Conservation (phyloP, 2,113 vertebrate genomes). For the Scophthalmus maximus region DNA sequence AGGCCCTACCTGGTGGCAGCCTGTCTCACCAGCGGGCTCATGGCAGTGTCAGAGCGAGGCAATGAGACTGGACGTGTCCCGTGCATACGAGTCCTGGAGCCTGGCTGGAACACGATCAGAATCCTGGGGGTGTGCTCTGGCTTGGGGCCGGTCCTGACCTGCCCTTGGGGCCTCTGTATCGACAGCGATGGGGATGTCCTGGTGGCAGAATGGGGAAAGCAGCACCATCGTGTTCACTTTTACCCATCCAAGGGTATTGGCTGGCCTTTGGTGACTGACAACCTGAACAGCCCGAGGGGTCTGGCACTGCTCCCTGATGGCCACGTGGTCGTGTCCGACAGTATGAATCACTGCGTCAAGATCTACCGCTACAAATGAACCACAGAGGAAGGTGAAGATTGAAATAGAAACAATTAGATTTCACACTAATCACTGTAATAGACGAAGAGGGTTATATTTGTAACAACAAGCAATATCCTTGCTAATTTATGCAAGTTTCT, state of each 20-base stretch:
- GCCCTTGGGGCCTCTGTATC: slow-evolving; percentile 86
- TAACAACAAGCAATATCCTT: neutral
- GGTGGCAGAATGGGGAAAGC: slow-evolving; percentile 84
- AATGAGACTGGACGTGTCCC: slow-evolving; percentile 80
- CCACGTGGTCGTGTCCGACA: slow-evolving; percentile 83
- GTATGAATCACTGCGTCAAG: slow-evolving; percentile 87
- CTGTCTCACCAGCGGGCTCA: slow-evolving; percentile 78
- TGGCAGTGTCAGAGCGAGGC: slow-evolving; percentile 84
- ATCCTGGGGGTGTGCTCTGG: slow-evolving; percentile 82
- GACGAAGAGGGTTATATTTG: neutral
- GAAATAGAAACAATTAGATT: neutral
- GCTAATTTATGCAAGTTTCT: slow-evolving; percentile 2
- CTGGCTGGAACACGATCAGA: slow-evolving; percentile 81
- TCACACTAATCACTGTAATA: neutral
- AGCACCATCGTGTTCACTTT: slow-evolving; percentile 77
- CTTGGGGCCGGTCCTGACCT: slow-evolving; percentile 80
- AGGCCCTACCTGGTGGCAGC: slow-evolving; percentile 84
- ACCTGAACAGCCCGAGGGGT: slow-evolving; percentile 83
- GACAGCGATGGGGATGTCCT: slow-evolving; percentile 83
- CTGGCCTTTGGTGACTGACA: slow-evolving; percentile 72
- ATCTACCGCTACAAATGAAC: slow-evolving; percentile 84
- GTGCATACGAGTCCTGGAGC: slow-evolving; percentile 85
- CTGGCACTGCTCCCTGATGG: slow-evolving; percentile 80
- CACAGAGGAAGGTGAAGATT: neutral
- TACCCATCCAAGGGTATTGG: slow-evolving; percentile 79